phyloP scores from a whole-genome alignment of 2,113 vertebrate genomes.

The Leptosomus discolor region DNA sequence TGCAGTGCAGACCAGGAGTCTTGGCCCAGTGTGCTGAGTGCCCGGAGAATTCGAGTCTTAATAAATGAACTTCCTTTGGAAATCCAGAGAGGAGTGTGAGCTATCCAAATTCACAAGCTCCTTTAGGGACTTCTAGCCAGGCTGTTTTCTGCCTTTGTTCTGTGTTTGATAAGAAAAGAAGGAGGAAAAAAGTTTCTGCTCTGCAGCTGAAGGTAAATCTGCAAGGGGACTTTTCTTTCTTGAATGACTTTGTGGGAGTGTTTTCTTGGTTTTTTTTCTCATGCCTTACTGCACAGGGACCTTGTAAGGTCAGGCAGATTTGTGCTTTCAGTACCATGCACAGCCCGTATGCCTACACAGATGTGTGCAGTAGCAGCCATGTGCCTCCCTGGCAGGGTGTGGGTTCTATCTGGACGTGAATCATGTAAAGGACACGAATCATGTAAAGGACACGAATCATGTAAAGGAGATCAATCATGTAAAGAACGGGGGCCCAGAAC shows the following conservation, averaged over 20 bases:
- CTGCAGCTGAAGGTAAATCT: background rate
- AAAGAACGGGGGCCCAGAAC: background rate
- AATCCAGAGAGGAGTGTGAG: background rate
- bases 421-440: background rate
- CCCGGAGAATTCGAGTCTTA: background rate
- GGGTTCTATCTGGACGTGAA: background rate
- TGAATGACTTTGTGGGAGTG: background rate
- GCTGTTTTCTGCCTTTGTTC: background rate
- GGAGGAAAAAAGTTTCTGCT: background rate
- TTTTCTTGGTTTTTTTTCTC: too few relatives aligned
- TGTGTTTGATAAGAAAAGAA: background rate
- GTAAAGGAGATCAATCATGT: too few relatives aligned
- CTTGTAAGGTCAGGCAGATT: background rate
- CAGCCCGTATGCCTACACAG: background rate
- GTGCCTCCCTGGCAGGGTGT: background rate
- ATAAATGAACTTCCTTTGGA: background rate
- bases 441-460: too few relatives aligned
- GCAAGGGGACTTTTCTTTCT: background rate
- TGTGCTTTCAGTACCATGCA: background rate
- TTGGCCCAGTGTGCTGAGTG: background rate
- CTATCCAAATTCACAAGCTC: background rate
- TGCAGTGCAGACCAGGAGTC: background rate
- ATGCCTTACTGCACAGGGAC: background rate
- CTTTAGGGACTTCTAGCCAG: background rate
- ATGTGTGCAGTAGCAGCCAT: background rate